Conservation (phyloP, 2,888 invertebrate species). For the Orthosia cruda region DNA sequence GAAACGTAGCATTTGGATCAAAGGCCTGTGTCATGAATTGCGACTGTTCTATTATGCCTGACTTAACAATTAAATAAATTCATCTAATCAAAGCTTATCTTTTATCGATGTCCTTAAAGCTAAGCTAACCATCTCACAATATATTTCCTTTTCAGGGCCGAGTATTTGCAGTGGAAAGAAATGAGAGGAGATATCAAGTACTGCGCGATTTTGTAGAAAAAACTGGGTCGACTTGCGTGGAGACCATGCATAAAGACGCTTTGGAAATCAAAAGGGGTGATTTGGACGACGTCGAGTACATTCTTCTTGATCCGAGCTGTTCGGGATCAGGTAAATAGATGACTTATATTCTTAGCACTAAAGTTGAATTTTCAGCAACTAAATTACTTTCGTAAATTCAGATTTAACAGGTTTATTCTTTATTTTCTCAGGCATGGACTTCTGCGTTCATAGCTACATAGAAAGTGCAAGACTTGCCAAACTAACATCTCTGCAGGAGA, state of each 20-base stretch:
- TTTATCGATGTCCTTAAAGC: too few relatives aligned
- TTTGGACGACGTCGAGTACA: slow-evolving; percentile 95
- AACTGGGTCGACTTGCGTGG: slow-evolving; percentile 94
- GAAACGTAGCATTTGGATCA: neutral
- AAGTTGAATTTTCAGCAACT: neutral
- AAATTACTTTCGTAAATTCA: neutral
- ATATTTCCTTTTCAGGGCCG: slow-evolving; percentile 89
- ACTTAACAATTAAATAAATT: neutral
- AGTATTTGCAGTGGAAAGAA: slow-evolving; percentile 96
- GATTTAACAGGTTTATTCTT: neutral
- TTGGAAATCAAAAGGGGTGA: slow-evolving; percentile 92
- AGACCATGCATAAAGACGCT: slow-evolving; percentile 94
- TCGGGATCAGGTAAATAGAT: slow-evolving; percentile 96
- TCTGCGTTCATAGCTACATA: slow-evolving; percentile 86
- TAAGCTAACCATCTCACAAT: neutral
- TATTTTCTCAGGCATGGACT: slow-evolving; percentile 83
- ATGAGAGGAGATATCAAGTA: slow-evolving; percentile 92
- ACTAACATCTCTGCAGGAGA: slow-evolving; percentile 95
- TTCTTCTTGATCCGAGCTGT: slow-evolving; percentile 99
- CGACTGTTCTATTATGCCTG: neutral
- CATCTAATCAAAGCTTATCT: neutral
- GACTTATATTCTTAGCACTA: neutral
- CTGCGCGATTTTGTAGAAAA: slow-evolving; percentile 93
- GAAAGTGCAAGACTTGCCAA: slow-evolving; percentile 92
- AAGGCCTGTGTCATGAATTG: neutral